Base-by-base conservation (phyloP, 2,797 vertebrate species). In the Pangasius larnaudii region DNA sequence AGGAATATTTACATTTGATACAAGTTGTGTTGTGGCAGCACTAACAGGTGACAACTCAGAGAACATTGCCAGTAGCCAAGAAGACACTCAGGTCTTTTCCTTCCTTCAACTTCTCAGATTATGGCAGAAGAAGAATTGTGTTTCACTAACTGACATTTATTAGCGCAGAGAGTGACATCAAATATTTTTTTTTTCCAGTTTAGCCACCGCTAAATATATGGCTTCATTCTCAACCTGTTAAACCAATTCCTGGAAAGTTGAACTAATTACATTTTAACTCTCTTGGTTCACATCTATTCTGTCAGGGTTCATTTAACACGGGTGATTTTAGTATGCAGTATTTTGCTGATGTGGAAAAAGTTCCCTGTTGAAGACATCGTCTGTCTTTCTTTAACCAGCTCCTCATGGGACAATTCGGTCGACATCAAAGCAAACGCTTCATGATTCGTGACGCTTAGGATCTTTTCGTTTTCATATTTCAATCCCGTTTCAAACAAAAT, bases 11-110 rank as follows among this genome's bases (percentile, higher is more conserved):
- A 92, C 89, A 93, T 92, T 90, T 91, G 90, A 92, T 93, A 93
- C 93, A 93, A 89, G 77, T 81, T 86, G 69, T 93, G 92, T 93
- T 93, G 85, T 94, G 92, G 92, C 91, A 93, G 90, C 92, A 92
- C 19, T 80, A 85, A 56, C 84, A 78, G 87, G 84, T 83, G 85
- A 82, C 89, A 89, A 80, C 86, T 86, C 88, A 63, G 22, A 87
- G 82, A 91, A 88, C 85, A 89, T 85, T 88, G 86, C 84, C 46
- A 30, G 27, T 84, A 89, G 69, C 89, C 86, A 88, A 82, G 82
- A 80, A 71, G 53, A 89, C 72, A 87, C 87, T 81, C 71, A 42
- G 51, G 67, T 19, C 49, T 71, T 89, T 91, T 87, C 79, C 78
- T 84, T 46, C 39, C 85, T 56, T 85, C 42, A 61, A 80, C 85